Percentiles rank a stretch among this genome's conserved stretches.
Evolutionary conservation across 92 coral and sea anemone species (phyloP).

Genomic region (Parazoanthus swiftii): DNA sequence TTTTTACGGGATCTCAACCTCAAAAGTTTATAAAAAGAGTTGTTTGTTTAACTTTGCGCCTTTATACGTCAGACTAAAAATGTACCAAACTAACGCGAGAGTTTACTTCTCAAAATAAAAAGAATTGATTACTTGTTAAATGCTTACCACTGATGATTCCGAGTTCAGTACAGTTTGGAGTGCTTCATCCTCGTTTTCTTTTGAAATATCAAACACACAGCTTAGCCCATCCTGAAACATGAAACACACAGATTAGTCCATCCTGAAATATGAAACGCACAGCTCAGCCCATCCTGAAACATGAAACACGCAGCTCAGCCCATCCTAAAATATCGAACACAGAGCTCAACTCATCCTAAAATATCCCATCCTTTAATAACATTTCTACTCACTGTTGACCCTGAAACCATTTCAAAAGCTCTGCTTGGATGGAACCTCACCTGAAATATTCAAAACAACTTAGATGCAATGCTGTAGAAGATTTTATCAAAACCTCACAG

Average conservation of each 20-base stretch:
- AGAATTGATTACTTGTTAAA: not conserved
- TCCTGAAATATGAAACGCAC: conserved; percentile 68
- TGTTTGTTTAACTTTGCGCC: too few relatives aligned
- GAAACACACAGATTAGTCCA: conserved; percentile 73
- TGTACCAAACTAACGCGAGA: too few relatives aligned
- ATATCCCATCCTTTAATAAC: not conserved
- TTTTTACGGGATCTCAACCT: too few relatives aligned
- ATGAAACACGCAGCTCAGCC: conserved; percentile 77
- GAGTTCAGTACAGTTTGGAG: conserved; percentile 80
- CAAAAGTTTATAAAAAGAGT: too few relatives aligned
- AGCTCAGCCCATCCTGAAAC: conserved; percentile 70
- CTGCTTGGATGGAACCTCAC: conserved; percentile 67
- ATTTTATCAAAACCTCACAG: not conserved
- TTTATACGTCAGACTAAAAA: too few relatives aligned
- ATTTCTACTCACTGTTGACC: conserved; percentile 71
- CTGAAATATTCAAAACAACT: conserved; percentile 34
- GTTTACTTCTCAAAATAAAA: not conserved
- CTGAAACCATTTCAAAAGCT: conserved; percentile 71
- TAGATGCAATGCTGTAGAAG: not conserved
- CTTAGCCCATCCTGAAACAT: conserved; percentile 76
- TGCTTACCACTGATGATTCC: conserved; percentile 80
- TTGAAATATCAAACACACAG: conserved; percentile 73
- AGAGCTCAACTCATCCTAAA: not conserved
- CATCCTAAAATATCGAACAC: conserved; percentile 59
- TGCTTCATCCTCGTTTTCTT: conserved; percentile 71